These are phyloP conservation scores for Muscidifurax raptorellus DNA, from an alignment of 1,140 invertebrate genomes.

Conservation along the genomic window DNA sequence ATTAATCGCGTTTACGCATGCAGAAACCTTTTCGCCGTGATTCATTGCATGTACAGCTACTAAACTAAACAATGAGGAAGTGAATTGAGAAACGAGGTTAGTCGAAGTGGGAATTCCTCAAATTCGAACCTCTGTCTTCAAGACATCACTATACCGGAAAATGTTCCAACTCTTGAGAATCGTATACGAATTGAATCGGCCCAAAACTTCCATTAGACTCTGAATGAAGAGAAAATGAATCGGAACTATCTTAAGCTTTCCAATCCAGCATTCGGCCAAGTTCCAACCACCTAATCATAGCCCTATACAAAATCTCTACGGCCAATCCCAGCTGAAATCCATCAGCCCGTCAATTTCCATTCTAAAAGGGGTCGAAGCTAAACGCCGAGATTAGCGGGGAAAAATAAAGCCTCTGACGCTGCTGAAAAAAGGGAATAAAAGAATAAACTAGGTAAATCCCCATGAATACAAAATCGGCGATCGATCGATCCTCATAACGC, in stretches of 20 bases:
- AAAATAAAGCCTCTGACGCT: neutral
- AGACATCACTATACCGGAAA: neutral
- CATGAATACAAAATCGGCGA: constrained; percentile 15
- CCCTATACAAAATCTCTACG: neutral
- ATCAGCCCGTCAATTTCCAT: neutral
- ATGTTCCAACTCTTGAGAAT: neutral
- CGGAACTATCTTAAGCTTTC: neutral
- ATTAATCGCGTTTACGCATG: no score
- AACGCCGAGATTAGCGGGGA: neutral
- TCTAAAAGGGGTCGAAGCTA: neutral
- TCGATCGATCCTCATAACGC: neutral
- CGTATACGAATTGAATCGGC: neutral
- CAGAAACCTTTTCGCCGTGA: no score
- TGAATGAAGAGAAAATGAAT: neutral
- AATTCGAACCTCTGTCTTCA: no score
- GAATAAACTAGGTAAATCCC: neutral
- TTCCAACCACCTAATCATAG: neutral
- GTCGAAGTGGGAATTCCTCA: no score
- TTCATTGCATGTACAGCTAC: no score
- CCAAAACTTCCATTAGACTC: neutral
- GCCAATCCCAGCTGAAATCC: neutral
- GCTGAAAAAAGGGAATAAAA: neutral
- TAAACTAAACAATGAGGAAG: no score
- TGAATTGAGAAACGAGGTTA: no score
- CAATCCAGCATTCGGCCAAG: neutral